Evolutionary conservation across 2,888 invertebrate genomes (phyloP).

Genomic region (Nudaria mundana): DNA sequence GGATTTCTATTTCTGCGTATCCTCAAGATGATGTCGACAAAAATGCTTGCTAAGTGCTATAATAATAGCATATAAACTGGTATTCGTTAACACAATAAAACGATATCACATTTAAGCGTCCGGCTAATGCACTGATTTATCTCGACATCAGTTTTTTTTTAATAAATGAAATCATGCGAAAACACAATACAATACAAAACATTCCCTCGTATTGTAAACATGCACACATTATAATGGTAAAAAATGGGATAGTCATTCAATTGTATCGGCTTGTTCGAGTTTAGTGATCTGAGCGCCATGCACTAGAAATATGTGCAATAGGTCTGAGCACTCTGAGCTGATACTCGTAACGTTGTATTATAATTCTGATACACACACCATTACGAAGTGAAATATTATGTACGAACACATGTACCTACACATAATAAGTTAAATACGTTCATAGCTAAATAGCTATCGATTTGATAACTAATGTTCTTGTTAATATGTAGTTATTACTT

Average conservation of each 20-base stretch:
- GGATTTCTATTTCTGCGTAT: constrained; percentile 4
- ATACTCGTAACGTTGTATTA: too few species aligned
- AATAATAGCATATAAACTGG: not conserved
- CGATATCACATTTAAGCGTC: constrained; percentile 37
- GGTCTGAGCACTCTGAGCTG: too few species aligned
- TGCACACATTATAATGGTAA: constrained; percentile 36
- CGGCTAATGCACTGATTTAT: constrained; percentile 40
- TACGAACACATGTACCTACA: too few species aligned
- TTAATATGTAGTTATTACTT: too few species aligned
- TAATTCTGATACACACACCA: constrained; percentile 4
- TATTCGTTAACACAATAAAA: constrained; percentile 13
- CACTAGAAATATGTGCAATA: constrained; percentile 21
- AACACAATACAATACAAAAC: constrained; percentile 44
- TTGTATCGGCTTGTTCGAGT: constrained; percentile 53
- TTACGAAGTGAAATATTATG: not conserved
- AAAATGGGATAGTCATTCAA: constrained; percentile 52
- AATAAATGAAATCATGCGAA: constrained; percentile 62
- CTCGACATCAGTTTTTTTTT: constrained; percentile 49
- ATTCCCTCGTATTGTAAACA: constrained; percentile 47
- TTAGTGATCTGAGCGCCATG: constrained; percentile 33
- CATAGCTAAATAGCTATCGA: too few species aligned
- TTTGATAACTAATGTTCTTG: too few species aligned
- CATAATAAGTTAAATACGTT: too few species aligned
- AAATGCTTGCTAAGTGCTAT: not conserved
- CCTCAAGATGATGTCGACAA: not conserved